phyloP scores from a whole-genome alignment of 2,113 vertebrate genomes.

The Rhadina sibilatrix region DNA sequence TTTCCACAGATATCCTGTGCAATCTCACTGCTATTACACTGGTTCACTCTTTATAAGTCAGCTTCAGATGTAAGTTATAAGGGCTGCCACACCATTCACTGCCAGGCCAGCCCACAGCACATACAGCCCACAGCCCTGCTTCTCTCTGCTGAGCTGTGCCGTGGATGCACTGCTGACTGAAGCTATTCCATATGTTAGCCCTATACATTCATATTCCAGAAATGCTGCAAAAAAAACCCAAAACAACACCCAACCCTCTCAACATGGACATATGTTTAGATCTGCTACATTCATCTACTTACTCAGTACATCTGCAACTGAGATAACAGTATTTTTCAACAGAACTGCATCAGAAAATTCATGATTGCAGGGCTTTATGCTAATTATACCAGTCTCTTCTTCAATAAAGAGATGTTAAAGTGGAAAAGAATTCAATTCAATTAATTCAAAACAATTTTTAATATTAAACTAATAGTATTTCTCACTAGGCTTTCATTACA shows the following conservation, averaged over 20 bases:
- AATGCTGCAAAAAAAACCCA: not conserved
- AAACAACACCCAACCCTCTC: not conserved
- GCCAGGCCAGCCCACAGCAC: not conserved
- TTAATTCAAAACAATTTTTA: conserved; percentile 19
- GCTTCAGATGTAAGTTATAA: not conserved
- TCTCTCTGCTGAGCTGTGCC: not conserved
- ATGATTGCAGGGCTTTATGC: not conserved
- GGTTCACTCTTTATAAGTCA: not conserved
- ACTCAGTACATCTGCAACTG: not conserved
- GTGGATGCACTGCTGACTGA: not conserved
- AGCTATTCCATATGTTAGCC: not conserved
- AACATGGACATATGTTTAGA: not conserved
- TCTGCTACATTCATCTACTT: not conserved
- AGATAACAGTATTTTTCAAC: not conserved
- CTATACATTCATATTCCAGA: not conserved
- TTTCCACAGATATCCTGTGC: not conserved
- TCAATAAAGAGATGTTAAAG: not conserved
- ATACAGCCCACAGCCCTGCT: not conserved
- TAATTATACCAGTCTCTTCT: not conserved
- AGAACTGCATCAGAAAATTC: not conserved
- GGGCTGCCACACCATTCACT: not conserved
- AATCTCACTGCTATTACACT: not conserved
- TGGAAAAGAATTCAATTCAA: not conserved
- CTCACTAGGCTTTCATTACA: conserved; percentile 15
- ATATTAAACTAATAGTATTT: not conserved